Evolutionary conservation across 2,888 invertebrate species (phyloP).

Genomic region (Phyto melanocephala): DNA sequence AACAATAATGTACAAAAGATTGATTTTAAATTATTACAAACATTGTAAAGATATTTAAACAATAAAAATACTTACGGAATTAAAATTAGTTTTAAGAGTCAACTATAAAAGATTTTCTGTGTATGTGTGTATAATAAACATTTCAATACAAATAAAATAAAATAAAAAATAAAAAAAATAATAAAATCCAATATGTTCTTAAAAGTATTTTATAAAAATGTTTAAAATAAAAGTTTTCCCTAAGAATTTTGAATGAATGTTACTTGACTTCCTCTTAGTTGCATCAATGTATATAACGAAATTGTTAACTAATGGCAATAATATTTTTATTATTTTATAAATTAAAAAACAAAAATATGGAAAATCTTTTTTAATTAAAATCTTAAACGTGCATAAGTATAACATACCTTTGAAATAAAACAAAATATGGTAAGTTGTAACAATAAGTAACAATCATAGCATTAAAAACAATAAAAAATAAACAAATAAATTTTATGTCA

Average conservation of each 20-base stretch:
- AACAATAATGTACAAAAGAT: neutral
- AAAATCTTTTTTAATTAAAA: neutral
- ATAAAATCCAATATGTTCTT: no score
- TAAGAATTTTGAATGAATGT: no score
- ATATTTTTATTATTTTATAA: constrained; percentile 71
- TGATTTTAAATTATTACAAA: neutral
- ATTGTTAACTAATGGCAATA: constrained; percentile 75
- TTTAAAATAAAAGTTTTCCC: no score
- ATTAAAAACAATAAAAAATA: constrained; percentile 5
- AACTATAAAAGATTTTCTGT: no score
- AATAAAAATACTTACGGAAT: no score
- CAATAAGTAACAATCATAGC: constrained; percentile 53
- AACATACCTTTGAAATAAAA: no score
- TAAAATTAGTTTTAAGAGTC: no score
- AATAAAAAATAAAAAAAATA: neutral
- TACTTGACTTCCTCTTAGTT: no score
- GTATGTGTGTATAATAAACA: no score
- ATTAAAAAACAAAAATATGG: neutral
- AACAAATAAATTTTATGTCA: constrained; percentile 1
- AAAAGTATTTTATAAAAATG: no score
- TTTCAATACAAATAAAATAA: neutral
- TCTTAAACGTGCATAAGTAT: neutral
- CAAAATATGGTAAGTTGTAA: no score
- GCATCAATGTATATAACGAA: constrained; percentile 72
- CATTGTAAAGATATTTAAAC: neutral